A percentile compares a stretch with the other conserved stretches of the same genome.
phyloP scores from a whole-genome alignment of 2,888 invertebrate genomes.

The Cataglyphis cursor region DNA sequence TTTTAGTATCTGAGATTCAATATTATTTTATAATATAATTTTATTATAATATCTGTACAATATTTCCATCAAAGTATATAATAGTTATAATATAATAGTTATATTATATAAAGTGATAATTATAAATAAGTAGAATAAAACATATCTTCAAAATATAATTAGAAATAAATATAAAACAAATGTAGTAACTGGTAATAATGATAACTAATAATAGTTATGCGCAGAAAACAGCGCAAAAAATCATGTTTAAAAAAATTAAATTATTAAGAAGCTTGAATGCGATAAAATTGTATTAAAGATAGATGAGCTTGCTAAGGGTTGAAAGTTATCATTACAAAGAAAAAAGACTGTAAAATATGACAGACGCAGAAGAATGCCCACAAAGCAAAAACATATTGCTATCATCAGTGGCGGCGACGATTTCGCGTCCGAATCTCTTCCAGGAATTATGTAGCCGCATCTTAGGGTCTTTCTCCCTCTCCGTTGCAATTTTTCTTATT shows the following conservation, averaged over 20 bases:
- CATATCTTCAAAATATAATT: too few relatives aligned
- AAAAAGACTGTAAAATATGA: conserved; percentile 63
- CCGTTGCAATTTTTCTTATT: conserved; percentile 69
- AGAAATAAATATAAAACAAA: too few relatives aligned
- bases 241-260: too few relatives aligned
- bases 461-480: conserved; percentile 65
- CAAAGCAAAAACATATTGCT: conserved; percentile 82
- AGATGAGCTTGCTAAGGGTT: neutral
- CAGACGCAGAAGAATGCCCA: conserved; percentile 64
- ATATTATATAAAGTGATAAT: too few relatives aligned
- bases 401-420: conserved; percentile 67
- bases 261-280: neutral
- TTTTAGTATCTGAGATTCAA: neutral
- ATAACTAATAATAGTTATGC: too few relatives aligned
- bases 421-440: conserved; percentile 79
- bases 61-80: neutral
- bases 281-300: neutral
- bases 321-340: conserved; percentile 37
- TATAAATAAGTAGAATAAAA: too few relatives aligned
- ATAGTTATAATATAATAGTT: neutral
- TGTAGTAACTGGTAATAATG: too few relatives aligned
- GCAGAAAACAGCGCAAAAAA: too few relatives aligned
- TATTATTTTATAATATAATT: neutral
- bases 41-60: neutral
- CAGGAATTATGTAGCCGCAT: conserved; percentile 79